phyloP scores from a whole-genome alignment of 1,140 invertebrate species.

The Sycophila sp. region DNA sequence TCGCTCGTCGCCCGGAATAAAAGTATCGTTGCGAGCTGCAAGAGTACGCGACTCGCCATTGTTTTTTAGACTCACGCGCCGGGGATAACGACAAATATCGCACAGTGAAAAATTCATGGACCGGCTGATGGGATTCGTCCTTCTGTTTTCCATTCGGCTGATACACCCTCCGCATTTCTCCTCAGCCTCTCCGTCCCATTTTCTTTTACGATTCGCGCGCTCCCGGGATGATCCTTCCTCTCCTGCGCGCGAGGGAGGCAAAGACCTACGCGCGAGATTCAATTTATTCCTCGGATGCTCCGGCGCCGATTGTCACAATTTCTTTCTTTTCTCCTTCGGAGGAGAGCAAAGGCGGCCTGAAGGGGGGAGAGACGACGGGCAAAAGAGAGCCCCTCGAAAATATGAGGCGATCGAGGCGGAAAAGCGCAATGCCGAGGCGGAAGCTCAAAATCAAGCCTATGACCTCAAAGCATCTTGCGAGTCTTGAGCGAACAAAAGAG shows the following conservation, averaged over 20 bases:
- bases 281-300: constrained; percentile 54
- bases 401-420: not conserved
- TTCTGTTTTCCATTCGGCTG: constrained; percentile 37
- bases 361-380: not conserved
- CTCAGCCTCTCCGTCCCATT: not conserved
- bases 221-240: constrained; percentile 16
- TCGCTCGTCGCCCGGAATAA: not conserved
- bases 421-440: not conserved
- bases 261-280: constrained; percentile 45
- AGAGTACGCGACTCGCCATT: not conserved
- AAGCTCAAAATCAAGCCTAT: not conserved
- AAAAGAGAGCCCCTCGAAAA: not conserved
- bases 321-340: constrained; percentile 39
- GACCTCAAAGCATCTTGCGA: not conserved
- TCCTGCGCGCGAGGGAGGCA: not conserved
- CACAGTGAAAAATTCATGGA: constrained; percentile 28
- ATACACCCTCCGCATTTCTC: not conserved
- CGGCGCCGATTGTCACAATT: constrained; percentile 52
- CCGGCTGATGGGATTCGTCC: constrained; percentile 37
- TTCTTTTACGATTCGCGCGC: constrained; percentile 23
- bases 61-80: not conserved
- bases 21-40: not conserved
- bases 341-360: not conserved
- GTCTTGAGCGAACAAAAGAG: no score
- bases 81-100: constrained; percentile 13